Percentiles rank a stretch among this genome's conserved stretches.
Conservation (phyloP, 2,888 invertebrate genomes). For the Drosophila emarginata region DNA sequence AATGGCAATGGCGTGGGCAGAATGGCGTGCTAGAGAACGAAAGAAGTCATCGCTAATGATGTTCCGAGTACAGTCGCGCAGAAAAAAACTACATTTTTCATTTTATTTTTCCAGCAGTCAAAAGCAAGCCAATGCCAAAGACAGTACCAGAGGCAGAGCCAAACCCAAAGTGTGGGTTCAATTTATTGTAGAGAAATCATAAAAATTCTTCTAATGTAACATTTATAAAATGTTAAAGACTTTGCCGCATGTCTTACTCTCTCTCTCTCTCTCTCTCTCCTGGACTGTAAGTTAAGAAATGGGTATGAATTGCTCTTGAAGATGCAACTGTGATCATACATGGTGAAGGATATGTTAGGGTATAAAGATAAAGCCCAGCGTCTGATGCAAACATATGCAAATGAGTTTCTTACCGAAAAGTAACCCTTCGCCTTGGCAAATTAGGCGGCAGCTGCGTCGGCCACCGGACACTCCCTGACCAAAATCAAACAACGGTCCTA, state of each 20-base stretch:
- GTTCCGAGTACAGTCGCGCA: conserved; percentile 57
- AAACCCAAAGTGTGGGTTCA: background rate
- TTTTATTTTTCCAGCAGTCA: conserved; percentile 9
- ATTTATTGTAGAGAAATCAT: conserved; percentile 3
- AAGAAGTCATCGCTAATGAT: conserved; percentile 50
- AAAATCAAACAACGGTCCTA: background rate
- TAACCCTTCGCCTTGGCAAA: conserved; percentile 6
- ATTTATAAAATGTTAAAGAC: background rate
- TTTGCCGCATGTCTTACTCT: background rate
- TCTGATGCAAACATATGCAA: conserved; percentile 12
- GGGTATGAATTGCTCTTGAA: background rate
- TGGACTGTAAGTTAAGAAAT: background rate
- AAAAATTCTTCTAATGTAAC: background rate
- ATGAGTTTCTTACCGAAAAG: conserved; percentile 4
- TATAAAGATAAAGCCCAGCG: background rate
- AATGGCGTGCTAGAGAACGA: conserved; percentile 14
- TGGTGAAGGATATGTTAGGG: background rate
- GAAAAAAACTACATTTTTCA: conserved; percentile 50
- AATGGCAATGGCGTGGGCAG: conserved; percentile 24
- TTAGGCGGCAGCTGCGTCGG: conserved; percentile 20
- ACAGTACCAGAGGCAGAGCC: background rate
- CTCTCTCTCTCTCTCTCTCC: background rate
- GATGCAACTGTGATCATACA: background rate
- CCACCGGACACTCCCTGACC: conserved; percentile 51
- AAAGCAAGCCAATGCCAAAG: background rate